Evolutionary conservation across 2,113 vertebrate genomes (phyloP).

Genomic region (Oxyruncus cristatus): DNA sequence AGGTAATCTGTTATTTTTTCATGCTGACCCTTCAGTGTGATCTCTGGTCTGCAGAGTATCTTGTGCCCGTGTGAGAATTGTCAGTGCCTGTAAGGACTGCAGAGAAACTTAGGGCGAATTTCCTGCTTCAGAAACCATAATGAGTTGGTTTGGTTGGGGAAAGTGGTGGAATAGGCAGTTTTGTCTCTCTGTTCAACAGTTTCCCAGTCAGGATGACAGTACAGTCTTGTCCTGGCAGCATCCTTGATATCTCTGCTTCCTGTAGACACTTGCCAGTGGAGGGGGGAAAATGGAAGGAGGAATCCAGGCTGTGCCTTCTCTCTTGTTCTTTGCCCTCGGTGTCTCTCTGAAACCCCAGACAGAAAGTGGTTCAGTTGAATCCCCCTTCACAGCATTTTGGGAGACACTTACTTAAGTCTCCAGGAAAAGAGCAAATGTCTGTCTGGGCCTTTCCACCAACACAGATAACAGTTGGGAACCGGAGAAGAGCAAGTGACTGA

Average conservation of each 20-base stretch:
- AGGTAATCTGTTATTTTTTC: constrained; percentile 20
- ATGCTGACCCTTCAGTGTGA: not conserved
- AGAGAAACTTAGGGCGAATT: not conserved
- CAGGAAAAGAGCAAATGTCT: not conserved
- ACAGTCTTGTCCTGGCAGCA: not conserved
- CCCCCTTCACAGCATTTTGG: not conserved
- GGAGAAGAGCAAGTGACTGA: not conserved
- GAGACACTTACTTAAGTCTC: not conserved
- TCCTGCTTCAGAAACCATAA: not conserved
- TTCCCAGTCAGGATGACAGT: not conserved
- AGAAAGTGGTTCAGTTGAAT: not conserved
- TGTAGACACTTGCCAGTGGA: not conserved
- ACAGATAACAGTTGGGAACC: not conserved
- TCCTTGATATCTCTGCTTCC: not conserved
- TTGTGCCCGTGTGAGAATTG: not conserved
- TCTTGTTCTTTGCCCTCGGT: not conserved
- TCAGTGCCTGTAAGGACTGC: not conserved
- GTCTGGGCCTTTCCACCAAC: not conserved
- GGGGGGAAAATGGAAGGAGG: not conserved
- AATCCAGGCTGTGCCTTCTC: not conserved
- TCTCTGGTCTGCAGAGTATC: not conserved
- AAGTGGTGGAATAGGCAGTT: not conserved
- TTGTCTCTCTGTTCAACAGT: not conserved
- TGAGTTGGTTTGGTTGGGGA: not conserved
- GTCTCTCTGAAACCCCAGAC: not conserved